Percentiles rank a stretch among this genome's conserved stretches.
phyloP scores from a whole-genome alignment of 2,113 vertebrate genomes.

The Chaetodon auriga region DNA sequence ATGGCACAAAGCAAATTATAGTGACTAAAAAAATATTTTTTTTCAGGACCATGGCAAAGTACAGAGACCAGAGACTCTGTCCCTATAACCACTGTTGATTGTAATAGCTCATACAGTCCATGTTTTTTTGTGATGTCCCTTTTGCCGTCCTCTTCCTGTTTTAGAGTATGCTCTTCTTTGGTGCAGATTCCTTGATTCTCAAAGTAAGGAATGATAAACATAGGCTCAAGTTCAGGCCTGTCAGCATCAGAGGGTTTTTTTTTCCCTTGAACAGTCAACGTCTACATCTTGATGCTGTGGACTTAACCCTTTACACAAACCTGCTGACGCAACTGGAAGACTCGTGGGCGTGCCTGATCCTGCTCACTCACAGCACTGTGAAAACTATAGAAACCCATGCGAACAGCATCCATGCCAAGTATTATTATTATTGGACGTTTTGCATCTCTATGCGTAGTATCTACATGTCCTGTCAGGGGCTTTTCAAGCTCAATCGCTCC shows the following conservation, averaged over 20 bases:
- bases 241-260: background rate
- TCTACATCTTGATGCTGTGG: background rate
- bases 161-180: background rate
- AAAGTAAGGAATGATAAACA: slow-evolving; percentile 1
- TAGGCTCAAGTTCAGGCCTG: background rate
- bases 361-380: too few species aligned
- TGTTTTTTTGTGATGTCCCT: background rate
- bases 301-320: slow-evolving; percentile 4
- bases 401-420: too few species aligned
- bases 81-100: background rate
- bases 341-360: background rate
- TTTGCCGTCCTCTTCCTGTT: background rate
- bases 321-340: background rate
- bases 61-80: background rate
- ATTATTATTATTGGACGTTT: too few species aligned
- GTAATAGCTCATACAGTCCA: background rate
- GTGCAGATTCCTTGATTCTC: slow-evolving; percentile 4
- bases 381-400: too few species aligned
- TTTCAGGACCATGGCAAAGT: background rate
- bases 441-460: background rate
- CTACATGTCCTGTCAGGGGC: background rate
- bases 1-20: background rate
- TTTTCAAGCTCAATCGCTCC: background rate
- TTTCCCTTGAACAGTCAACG: too few species aligned
- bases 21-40: background rate